Evolutionary conservation across 2,888 invertebrate species (phyloP), one percentile per base, ranked within the genome.

Genomic region (Xiphydria camelus): DNA sequence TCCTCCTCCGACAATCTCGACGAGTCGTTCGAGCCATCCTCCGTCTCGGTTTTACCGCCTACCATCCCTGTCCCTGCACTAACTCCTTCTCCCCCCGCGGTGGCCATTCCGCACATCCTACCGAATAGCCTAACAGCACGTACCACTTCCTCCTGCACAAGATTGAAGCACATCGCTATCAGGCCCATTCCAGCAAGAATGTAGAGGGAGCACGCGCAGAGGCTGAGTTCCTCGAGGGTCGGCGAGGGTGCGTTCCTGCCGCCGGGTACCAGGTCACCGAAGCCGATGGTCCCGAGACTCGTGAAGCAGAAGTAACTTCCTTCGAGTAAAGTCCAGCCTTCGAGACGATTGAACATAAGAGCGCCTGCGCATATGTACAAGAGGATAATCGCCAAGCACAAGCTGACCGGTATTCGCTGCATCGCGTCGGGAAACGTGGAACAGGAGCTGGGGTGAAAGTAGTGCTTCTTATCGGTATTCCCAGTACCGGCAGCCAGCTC

Each of bases 331-430:
- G 86, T 87, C 98, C 97, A 98, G 57, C 86, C 85, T 75, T 97
- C 97, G 70, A 95, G 88, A 41, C 88, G 82, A 49, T 90, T 88
- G 76, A 98, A 98, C 55, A 97, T 81, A 47, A 91, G 79, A 1
- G 95, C 91, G 9, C 97, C 97, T 22, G 91, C 86, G 46, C 88
- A 87, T 63, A 97, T 85, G 76, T 97, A 97, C 56, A 87, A 82
- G 35, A 91, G 80, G 64, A 97, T 86, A 31, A 96, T 87, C 57
- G 92, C 78, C 49, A 95, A 78, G 69, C 94, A 94, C 38, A 97
- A 82, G 41, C 86, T 83, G 47, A 95, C 87, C 35, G 97, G 97
- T 47, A 97, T 94, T 55, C 90, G 82, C n/a, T n/a, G n/a, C 40
- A 88, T 84, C 56, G 82, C 80, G 60, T 81, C 73, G 61, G 60